These are phyloP conservation scores for Bostrychus sinensis DNA, from an alignment of 2,113 vertebrate genomes.

Conservation along the genomic window DNA sequence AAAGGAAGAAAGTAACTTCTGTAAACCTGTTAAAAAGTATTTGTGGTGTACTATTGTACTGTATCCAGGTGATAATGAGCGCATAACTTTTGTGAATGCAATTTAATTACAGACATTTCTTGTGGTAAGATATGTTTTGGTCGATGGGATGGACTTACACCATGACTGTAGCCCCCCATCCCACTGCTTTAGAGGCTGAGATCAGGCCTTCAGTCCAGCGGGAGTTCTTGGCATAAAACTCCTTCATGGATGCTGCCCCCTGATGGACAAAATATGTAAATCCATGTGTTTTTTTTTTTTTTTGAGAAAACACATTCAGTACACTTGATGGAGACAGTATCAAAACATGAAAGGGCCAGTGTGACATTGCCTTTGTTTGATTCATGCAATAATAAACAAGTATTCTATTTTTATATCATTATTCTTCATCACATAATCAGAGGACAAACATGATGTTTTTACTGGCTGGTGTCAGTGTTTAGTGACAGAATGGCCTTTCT, in stretches of 20 bases:
- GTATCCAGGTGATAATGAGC: too few species aligned
- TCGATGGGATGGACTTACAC: slow-evolving; percentile 84
- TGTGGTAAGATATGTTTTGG: not conserved
- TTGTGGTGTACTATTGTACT: too few species aligned
- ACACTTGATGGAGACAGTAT: too few species aligned
- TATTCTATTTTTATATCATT: not conserved
- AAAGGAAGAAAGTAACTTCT: too few species aligned
- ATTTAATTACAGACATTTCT: slow-evolving; percentile 1
- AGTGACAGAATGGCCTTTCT: not conserved
- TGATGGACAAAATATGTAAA: slow-evolving; percentile 59
- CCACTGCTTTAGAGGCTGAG: slow-evolving; percentile 95
- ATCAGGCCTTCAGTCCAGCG: slow-evolving; percentile 97
- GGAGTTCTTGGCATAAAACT: slow-evolving; percentile 97
- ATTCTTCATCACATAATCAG: not conserved
- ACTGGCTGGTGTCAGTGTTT: not conserved
- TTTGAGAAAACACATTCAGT: too few species aligned
- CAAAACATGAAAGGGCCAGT: not conserved
- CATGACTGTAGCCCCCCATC: slow-evolving; percentile 97
- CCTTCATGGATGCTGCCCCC: slow-evolving; percentile 93
- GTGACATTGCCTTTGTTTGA: not conserved
- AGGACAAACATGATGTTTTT: not conserved
- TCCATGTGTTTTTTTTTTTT: not conserved
- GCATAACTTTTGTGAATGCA: too few species aligned
- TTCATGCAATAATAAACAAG: too few species aligned
- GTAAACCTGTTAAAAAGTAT: too few species aligned